Evolutionary conservation across 2,113 vertebrate genomes (phyloP).

Genomic region (Morphnarchus princeps): DNA sequence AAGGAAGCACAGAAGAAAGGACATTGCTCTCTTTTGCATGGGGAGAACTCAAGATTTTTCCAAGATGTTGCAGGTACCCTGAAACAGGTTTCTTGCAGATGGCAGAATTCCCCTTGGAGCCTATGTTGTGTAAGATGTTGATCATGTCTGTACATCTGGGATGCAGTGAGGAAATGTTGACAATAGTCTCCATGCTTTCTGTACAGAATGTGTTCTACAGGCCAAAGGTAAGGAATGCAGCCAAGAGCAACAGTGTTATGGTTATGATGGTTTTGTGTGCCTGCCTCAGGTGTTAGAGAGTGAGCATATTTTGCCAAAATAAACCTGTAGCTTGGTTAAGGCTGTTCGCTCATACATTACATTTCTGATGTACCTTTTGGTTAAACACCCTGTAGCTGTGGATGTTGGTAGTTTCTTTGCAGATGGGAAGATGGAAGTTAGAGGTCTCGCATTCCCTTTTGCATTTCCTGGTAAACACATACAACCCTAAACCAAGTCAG

Average conservation of each 20-base stretch:
- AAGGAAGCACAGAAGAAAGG: background rate
- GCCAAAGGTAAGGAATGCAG: constrained; percentile 82
- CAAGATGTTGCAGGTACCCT: background rate
- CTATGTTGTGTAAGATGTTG: constrained; percentile 98
- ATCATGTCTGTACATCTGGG: constrained; percentile 98
- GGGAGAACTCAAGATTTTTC: background rate
- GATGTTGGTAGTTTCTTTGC: background rate
- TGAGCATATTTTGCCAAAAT: background rate
- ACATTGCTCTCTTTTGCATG: background rate
- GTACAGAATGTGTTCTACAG: constrained; percentile 98
- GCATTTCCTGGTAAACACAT: background rate
- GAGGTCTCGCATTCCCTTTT: background rate
- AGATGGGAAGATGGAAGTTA: background rate
- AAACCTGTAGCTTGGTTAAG: background rate
- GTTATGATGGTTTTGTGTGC: background rate
- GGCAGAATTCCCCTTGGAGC: constrained; percentile 97
- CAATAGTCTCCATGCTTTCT: constrained; percentile 97
- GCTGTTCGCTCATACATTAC: background rate
- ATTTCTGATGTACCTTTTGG: background rate
- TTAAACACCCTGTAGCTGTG: background rate
- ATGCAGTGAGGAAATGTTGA: constrained; percentile 97
- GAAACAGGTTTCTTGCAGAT: constrained; percentile 74
- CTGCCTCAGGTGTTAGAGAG: background rate
- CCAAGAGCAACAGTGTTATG: background rate
- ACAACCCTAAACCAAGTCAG: background rate